A percentile compares a stretch with the other conserved stretches of the same genome.
Conservation (phyloP, 2,888 invertebrate genomes). For the Pseudanteris insignis region DNA sequence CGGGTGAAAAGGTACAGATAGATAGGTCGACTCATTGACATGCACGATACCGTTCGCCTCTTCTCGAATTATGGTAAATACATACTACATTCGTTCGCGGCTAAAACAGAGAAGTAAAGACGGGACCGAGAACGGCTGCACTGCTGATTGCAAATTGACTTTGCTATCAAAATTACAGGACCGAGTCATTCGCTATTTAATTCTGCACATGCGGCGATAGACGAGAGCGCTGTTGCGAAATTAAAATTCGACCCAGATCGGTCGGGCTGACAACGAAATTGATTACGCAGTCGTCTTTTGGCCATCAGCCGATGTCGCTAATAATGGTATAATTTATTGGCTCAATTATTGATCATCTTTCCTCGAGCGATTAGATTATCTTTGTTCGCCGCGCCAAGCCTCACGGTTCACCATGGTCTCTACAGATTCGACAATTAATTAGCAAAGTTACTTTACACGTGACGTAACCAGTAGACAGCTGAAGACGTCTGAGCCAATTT, state of each 20-base stretch:
- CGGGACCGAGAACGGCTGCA: conserved; percentile 47
- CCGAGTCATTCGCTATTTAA: conserved; percentile 27
- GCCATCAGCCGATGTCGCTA: background rate
- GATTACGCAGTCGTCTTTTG: background rate
- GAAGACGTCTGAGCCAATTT: conserved; percentile 40
- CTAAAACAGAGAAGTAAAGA: conserved; percentile 40
- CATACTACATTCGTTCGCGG: conserved; percentile 44
- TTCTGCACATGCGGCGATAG: background rate
- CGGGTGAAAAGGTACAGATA: conserved; percentile 15
- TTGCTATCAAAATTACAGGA: conserved; percentile 51
- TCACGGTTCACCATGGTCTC: conserved; percentile 41
- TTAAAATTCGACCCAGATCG: conserved; percentile 12
- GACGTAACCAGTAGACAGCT: conserved; percentile 42
- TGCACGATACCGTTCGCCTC: conserved; percentile 58
- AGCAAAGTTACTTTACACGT: conserved; percentile 45
- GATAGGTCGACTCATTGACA: conserved; percentile 53
- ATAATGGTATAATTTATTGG: conserved; percentile 35
- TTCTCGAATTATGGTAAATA: conserved; percentile 63
- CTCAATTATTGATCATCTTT: conserved; percentile 41
- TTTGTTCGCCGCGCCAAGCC: conserved; percentile 36
- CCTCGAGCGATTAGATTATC: conserved; percentile 41
- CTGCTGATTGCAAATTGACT: conserved; percentile 62
- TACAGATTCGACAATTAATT: conserved; percentile 45
- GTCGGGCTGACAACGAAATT: background rate
- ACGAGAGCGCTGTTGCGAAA: background rate